These are phyloP conservation scores for Petaurus breviceps DNA, from an alignment of 2,113 vertebrate genomes.

Conservation along the genomic window DNA sequence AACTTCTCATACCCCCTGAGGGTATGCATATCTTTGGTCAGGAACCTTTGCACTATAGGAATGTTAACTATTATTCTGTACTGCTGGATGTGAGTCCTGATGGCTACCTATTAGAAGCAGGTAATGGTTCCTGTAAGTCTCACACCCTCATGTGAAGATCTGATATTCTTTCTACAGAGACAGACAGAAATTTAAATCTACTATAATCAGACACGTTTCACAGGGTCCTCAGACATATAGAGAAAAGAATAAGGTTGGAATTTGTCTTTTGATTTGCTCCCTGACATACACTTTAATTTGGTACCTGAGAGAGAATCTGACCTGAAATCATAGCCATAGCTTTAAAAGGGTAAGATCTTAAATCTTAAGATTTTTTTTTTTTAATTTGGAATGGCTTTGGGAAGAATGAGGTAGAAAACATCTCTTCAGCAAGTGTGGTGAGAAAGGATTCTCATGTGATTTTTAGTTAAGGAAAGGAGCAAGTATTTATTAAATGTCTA, in stretches of 20 bases:
- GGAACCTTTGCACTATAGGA: neutral
- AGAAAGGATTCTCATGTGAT: neutral
- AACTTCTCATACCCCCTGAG: neutral
- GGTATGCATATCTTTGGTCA: neutral
- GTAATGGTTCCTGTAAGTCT: neutral
- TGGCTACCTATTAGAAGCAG: neutral
- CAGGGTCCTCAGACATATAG: neutral
- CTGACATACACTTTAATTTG: neutral
- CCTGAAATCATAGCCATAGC: neutral
- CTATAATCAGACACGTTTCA: neutral
- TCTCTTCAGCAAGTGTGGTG: neutral
- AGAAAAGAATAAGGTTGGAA: neutral
- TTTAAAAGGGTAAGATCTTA: neutral
- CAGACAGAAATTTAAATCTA: neutral
- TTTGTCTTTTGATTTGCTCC: neutral
- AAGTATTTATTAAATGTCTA: neutral
- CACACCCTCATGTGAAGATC: neutral
- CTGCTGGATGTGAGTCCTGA: neutral
- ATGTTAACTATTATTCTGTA: neutral
- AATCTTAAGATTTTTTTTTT: neutral
- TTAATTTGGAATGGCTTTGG: neutral
- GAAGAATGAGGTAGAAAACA: neutral
- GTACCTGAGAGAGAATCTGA: neutral
- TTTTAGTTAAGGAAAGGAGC: neutral
- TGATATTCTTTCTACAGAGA: neutral